Base-by-base conservation (phyloP, 2,888 invertebrate species). In the Quadriops clusia region DNA sequence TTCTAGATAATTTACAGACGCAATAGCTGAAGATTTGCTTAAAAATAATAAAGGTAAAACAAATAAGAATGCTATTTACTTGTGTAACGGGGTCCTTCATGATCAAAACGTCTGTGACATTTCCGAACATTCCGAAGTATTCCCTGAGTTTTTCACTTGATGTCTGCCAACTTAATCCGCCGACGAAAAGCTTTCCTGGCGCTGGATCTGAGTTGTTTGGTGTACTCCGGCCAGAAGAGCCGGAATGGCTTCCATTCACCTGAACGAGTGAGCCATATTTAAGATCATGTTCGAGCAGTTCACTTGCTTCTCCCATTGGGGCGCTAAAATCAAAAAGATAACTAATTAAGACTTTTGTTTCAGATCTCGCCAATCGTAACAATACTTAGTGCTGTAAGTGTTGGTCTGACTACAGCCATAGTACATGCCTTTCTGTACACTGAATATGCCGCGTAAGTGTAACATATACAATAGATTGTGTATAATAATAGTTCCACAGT, bases 51-150 rank as follows among this genome's bases (percentile, higher is more conserved):
- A n/a, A n/a, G n/a, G n/a, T n/a, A n/a, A n/a, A n/a, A n/a, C n/a
- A n/a, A n/a, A n/a, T n/a, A n/a, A n/a, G 22, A n/a, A 16, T 17
- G 10, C 24, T 34, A 47, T 63, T 64, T 66, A 89, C 89, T 83
- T 87, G 87, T 42, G 89, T 89, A 20, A 87, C 81, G 1, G 89
- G 89, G 61, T 90, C 89, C 67, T 89, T 89, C 89, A 90, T 89
- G 51, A 90, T 89, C 39, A 89, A 74, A 33, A 90, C 89, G 58
- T 90, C 89, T 17, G 86, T 83, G 43, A 90, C 87, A 4, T 81
- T 78, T 34, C 90, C 90, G 50, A 87, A 90, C 80, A 87, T 85
- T 33, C 84, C 82, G 48, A 90, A 90, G 62, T 90, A 90, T 51
- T 89, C 87, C 49, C 84, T 68, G n/a, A 90, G 73, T 60, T 87